Base-by-base conservation (phyloP, 2,113 vertebrate genomes). In the Philantomba maxwellii region DNA sequence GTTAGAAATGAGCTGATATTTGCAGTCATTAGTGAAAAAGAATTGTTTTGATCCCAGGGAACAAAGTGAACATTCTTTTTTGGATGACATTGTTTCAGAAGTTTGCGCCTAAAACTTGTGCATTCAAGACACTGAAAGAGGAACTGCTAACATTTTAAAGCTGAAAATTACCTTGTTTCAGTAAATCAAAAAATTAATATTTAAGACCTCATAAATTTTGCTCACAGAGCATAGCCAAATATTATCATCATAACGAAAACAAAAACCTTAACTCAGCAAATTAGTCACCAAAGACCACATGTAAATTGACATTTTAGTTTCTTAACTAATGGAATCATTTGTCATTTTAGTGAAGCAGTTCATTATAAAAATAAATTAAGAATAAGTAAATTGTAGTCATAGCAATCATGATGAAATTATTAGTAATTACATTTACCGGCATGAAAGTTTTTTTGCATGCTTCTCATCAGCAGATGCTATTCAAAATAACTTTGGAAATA, bases 301-400 rank as follows among this genome's bases (percentile, higher is more conserved):
- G 84, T 62, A 98, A 97, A 98, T 51, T 90, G 88, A 98, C 97
- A 95, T 97, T 97, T 97, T 90, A 94, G 80, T 23, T 95, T 97
- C 97, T 98, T 93, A 98, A 95, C 96, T 98, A 98, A 98, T 92
- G 89, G 89, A 98, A 97, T 80, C 45, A 95, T 98, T 98, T 90
- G 94, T 85, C 77, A 85, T 94, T 98, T 98, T 97, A 95, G 93
- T 89, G 47, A 98, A 98, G 88, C 36, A 98, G 94, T 94, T 98
- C 78, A 97, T 95, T 89, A 96, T 93, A 95, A 98, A 97, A 97
- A 87, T 97, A 98, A 98, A 98, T 97, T 98, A 97, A 96, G 78
- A 98, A 96, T 96, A 97, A 98, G 95, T 96, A 98, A 98, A 93
- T 97, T 97, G 45, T 86, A 96, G 93, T 95, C 12, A 82, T 39